Percentiles rank a stretch among this genome's conserved stretches.
Conservation (phyloP, 2,113 vertebrate species). For the Arvicanthis niloticus region DNA sequence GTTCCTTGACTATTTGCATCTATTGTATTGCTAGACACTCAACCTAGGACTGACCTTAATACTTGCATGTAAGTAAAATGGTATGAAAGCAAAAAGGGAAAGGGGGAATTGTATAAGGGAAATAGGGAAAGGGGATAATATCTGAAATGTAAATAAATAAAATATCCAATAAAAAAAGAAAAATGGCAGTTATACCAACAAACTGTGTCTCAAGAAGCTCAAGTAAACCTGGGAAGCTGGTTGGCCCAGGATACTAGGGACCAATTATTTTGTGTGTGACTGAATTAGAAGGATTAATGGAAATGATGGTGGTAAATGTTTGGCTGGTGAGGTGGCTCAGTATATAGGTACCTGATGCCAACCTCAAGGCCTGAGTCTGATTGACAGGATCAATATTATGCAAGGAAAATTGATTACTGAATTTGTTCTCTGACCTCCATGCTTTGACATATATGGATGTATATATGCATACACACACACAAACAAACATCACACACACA, state of each 20-base stretch:
- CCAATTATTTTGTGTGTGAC: not conserved
- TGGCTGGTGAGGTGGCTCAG: not conserved
- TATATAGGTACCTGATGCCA: not conserved
- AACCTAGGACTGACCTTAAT: no score
- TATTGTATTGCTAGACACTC: no score
- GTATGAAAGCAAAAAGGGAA: no score
- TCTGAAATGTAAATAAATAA: no score
- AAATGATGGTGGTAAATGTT: not conserved
- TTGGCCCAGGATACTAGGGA: not conserved
- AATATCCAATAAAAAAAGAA: no score
- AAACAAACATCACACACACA: no score
- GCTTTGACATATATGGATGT: not conserved
- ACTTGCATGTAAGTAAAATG: no score
- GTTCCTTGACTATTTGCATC: no score
- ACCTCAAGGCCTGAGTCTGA: not conserved
- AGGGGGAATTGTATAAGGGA: no score
- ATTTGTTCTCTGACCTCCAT: not conserved
- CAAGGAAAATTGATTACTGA: not conserved
- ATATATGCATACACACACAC: not conserved
- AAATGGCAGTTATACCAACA: not conserved
- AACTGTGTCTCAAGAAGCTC: not conserved
- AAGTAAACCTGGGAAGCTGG: no score
- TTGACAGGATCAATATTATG: not conserved
- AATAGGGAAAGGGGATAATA: no score
- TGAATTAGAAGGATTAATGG: not conserved